phyloP scores from a whole-genome alignment of 2,888 invertebrate genomes.

The Chloroclystis v-ata region DNA sequence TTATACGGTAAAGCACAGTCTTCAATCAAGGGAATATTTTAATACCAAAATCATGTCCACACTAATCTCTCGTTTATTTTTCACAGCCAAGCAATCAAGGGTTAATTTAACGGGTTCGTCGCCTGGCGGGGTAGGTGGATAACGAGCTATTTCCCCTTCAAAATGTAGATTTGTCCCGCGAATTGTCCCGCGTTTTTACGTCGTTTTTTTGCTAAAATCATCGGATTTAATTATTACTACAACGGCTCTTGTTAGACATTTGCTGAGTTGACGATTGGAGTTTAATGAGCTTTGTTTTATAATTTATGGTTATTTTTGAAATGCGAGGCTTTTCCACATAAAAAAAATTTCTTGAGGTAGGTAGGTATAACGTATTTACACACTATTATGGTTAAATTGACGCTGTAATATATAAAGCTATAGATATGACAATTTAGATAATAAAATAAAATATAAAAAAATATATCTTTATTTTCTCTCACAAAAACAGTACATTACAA shows the following conservation, averaged over 20 bases:
- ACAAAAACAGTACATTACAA: too few species aligned
- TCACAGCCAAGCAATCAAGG: slow-evolving; percentile 49
- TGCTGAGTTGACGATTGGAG: background rate
- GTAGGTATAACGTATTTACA: too few species aligned
- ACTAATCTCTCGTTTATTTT: slow-evolving; percentile 32
- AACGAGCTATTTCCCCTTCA: slow-evolving; percentile 49
- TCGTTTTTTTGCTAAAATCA: slow-evolving; percentile 16
- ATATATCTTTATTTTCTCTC: too few species aligned
- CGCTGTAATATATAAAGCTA: too few species aligned
- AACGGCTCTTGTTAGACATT: slow-evolving; percentile 17
- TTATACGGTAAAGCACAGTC: too few species aligned
- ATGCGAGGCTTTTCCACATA: too few species aligned
- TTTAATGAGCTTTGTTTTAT: too few species aligned
- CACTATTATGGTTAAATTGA: too few species aligned
- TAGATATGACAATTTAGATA: too few species aligned
- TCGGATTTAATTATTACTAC: slow-evolving; percentile 23
- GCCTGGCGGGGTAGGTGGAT: slow-evolving; percentile 30
- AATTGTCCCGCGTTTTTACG: slow-evolving; percentile 24
- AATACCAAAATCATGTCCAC: slow-evolving; percentile 29
- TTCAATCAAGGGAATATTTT: too few species aligned
- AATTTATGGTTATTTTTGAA: background rate
- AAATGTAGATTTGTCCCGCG: slow-evolving; percentile 32
- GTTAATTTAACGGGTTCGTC: slow-evolving; percentile 53
- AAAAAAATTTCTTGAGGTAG: too few species aligned
- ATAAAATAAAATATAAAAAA: too few species aligned